These are phyloP conservation scores for Lepidurus couesii DNA, from an alignment of 1,140 invertebrate species.

Conservation along the genomic window DNA sequence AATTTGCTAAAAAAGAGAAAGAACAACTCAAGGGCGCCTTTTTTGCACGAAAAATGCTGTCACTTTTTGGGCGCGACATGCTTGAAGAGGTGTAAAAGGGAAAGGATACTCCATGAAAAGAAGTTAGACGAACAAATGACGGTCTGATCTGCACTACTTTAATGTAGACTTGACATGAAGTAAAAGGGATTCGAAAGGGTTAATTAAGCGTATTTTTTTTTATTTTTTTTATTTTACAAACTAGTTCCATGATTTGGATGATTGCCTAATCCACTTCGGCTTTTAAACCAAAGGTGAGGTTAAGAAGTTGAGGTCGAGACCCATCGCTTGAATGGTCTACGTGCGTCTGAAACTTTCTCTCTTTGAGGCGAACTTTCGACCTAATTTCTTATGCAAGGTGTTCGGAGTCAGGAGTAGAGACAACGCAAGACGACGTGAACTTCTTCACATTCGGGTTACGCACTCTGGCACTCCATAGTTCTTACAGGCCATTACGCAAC, in stretches of 20 bases:
- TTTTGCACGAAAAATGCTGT: neutral
- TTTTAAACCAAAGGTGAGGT: neutral
- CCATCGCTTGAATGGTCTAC: neutral
- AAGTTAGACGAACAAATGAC: neutral
- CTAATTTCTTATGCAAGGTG: neutral
- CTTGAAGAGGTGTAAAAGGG: neutral
- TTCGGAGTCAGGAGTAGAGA: neutral
- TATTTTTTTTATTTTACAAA: neutral
- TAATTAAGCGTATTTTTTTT: neutral
- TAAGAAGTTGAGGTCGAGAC: neutral
- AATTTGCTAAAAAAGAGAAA: neutral
- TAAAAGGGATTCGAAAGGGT: no score
- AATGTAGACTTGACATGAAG: no score
- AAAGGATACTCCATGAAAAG: neutral
- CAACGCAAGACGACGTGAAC: neutral
- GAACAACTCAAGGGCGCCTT: neutral
- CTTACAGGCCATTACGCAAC: neutral
- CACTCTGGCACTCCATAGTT: neutral
- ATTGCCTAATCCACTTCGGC: neutral
- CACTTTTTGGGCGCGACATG: neutral
- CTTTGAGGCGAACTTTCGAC: neutral
- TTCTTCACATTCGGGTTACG: slow-evolving; percentile 13
- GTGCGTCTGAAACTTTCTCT: neutral
- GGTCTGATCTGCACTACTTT: no score
- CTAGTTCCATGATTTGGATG: no score